Conservation (phyloP, 2,797 vertebrate genomes). For the Amblyraja radiata region DNA sequence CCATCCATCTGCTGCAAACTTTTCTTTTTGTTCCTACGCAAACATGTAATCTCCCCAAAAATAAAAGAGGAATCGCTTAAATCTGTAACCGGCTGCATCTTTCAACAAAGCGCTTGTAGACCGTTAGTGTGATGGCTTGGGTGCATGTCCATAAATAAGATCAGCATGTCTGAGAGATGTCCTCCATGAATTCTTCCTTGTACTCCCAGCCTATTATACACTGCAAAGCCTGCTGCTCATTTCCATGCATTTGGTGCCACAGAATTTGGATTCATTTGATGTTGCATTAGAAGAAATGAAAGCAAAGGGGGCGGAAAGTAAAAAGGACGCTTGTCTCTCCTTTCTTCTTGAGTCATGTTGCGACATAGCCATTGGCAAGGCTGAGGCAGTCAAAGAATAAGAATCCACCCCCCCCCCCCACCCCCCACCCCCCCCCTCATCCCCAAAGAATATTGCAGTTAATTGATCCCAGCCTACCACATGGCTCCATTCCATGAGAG, state of each 20-base stretch:
- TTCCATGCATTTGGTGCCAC: conserved; percentile 64
- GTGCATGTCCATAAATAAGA: conserved; percentile 12
- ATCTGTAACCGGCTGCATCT: neutral
- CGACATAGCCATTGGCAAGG: conserved; percentile 37
- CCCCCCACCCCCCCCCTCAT: neutral
- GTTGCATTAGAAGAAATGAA: conserved; percentile 42
- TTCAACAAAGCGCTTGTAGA: conserved; percentile 24
- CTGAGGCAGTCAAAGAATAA: conserved; percentile 50
- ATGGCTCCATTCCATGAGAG: conserved; percentile 55
- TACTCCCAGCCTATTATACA: conserved; percentile 27
- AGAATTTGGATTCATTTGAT: conserved; percentile 63
- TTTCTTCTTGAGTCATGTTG: conserved; percentile 40
- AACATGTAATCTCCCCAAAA: neutral
- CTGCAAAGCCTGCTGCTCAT: conserved; percentile 41
- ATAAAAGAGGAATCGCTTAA: neutral
- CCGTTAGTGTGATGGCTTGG: conserved; percentile 23
- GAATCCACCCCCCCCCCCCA: conserved; percentile 28
- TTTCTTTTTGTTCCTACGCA: neutral
- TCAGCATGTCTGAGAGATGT: conserved; percentile 26
- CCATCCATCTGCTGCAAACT: conserved; percentile 31
- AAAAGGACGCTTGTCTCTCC: conserved; percentile 49
- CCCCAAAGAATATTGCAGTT: conserved; percentile 46
- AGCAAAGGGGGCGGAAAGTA: conserved; percentile 50
- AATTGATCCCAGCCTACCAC: conserved; percentile 59
- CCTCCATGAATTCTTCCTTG: neutral